Evolutionary conservation across 2,113 vertebrate species (phyloP).

Genomic region (Mixornis gularis): DNA sequence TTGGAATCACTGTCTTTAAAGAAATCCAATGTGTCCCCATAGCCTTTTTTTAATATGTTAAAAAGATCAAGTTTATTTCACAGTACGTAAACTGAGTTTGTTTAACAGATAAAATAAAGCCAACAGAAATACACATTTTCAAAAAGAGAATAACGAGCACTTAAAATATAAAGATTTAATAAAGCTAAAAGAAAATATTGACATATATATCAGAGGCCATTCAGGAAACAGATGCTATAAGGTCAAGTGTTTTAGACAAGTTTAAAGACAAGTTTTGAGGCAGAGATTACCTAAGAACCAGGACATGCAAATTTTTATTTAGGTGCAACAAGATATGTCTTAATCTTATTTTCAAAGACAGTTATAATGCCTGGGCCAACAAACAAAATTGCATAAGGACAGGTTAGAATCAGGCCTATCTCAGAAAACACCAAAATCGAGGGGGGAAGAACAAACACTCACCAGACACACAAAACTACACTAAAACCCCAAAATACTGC

Average conservation of each 20-base stretch:
- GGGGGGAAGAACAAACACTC: no score
- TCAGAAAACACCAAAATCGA: not conserved
- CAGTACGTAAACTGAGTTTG: not conserved
- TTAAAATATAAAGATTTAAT: not conserved
- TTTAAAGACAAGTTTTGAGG: not conserved
- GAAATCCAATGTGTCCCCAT: not conserved
- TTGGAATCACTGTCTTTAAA: not conserved
- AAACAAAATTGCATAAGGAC: not conserved
- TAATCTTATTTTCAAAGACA: not conserved
- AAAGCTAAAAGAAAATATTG: not conserved
- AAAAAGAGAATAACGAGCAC: not conserved
- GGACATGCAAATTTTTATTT: not conserved
- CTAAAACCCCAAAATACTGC: not conserved
- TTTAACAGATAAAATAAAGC: not conserved
- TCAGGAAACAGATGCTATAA: not conserved
- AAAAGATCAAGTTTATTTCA: not conserved
- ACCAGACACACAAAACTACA: not conserved
- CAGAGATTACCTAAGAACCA: not conserved
- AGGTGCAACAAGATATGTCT: not conserved
- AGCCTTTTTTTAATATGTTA: not conserved
- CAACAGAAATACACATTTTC: not conserved
- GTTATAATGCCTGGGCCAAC: not conserved
- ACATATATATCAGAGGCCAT: not conserved
- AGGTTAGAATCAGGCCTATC: not conserved
- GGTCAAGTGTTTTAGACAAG: not conserved